phyloP scores from a whole-genome alignment of 2,797 vertebrate genomes.

The Setipinna tenuifilis region DNA sequence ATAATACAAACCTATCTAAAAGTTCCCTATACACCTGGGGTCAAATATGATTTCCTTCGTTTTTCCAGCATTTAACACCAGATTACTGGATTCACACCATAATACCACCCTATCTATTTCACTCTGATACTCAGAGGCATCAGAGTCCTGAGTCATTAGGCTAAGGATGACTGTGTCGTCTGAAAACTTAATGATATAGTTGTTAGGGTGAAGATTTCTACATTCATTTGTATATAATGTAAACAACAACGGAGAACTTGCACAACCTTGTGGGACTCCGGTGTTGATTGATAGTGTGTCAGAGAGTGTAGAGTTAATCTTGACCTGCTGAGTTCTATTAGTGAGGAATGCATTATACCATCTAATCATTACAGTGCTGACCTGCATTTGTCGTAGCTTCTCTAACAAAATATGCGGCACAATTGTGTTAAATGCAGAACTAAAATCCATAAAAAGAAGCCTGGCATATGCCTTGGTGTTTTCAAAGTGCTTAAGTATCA shows the following conservation, averaged over 20 bases:
- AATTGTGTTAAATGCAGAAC: slow-evolving; percentile 17
- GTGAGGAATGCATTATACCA: slow-evolving; percentile 1
- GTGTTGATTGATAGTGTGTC: neutral
- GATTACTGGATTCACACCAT: neutral
- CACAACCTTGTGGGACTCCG: neutral
- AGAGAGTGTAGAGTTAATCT: neutral
- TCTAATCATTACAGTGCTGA: neutral
- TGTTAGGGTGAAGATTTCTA: neutral
- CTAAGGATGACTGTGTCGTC: neutral
- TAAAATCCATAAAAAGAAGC: slow-evolving; percentile 7
- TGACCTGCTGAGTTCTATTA: neutral
- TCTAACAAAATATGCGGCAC: neutral
- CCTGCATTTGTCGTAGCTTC: neutral
- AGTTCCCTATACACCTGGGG: neutral
- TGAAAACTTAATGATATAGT: neutral
- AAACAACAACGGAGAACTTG: neutral
- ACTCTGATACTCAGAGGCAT: neutral
- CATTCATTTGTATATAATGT: neutral
- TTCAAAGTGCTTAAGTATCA: neutral
- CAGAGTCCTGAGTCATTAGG: neutral
- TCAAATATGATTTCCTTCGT: neutral
- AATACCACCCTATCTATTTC: neutral
- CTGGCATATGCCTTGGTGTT: neutral
- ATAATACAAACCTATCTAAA: too few relatives aligned
- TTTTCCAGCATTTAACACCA: neutral